Conservation (phyloP, 2,797 vertebrate genomes). For the Hydrocynus forskahlii region DNA sequence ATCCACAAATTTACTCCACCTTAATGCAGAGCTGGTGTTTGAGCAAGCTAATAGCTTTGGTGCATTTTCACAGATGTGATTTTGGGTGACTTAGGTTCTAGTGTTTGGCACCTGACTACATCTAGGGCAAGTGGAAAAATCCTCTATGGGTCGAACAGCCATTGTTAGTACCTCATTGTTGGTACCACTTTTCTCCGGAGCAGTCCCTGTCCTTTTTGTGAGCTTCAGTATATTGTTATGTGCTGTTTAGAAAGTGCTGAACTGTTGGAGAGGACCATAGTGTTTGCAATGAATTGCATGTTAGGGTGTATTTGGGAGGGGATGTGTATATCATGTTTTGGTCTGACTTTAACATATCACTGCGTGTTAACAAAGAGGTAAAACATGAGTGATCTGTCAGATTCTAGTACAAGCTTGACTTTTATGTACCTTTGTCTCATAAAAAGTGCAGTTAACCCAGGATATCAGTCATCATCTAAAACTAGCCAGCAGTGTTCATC, state of each 20-base stretch:
- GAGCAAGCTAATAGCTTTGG: too few species aligned
- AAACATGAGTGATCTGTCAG: not conserved
- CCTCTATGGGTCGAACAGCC: slow-evolving; percentile 56
- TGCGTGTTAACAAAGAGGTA: not conserved
- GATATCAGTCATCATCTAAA: not conserved
- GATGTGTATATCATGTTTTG: not conserved
- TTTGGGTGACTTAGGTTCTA: too few species aligned
- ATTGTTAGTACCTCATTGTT: slow-evolving; percentile 61
- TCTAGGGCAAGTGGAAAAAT: too few species aligned
- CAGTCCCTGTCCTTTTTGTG: slow-evolving; percentile 65
- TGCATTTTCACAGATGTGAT: too few species aligned
- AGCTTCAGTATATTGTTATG: slow-evolving; percentile 67
- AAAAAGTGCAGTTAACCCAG: not conserved
- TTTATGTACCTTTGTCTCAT: not conserved
- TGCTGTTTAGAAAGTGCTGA: slow-evolving; percentile 77
- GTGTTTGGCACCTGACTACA: too few species aligned
- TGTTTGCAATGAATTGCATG: not conserved
- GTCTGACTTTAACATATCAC: not conserved
- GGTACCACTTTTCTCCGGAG: slow-evolving; percentile 66
- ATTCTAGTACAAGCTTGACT: not conserved
- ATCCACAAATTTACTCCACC: too few species aligned
- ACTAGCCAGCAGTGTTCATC: not conserved
- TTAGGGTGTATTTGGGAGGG: not conserved
- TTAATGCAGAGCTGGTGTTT: too few species aligned
- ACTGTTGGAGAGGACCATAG: slow-evolving; percentile 67